These are phyloP conservation scores for Vollenhovia emeryi DNA, from an alignment of 1,140 invertebrate species.

Conservation along the genomic window DNA sequence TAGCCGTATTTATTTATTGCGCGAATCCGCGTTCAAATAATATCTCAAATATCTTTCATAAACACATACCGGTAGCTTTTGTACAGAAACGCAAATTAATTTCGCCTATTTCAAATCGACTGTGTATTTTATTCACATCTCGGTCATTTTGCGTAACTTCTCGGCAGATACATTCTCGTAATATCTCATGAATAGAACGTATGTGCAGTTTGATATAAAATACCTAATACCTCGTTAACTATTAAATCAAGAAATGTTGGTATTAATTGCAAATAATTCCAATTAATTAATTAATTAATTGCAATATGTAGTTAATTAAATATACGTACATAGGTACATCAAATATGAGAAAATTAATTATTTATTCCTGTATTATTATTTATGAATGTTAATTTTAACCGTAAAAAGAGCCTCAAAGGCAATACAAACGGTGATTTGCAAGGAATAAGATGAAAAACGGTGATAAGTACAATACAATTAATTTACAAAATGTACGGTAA, in stretches of 20 bases:
- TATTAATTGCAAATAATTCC: too few species aligned
- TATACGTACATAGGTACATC: background rate
- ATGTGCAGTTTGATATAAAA: background rate
- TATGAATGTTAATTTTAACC: background rate
- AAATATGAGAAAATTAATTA: background rate
- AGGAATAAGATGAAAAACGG: background rate
- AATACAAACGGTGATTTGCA: background rate
- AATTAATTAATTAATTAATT: too few species aligned
- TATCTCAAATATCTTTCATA: conserved; percentile 33
- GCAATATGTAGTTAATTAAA: background rate
- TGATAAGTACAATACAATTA: background rate
- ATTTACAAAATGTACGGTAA: background rate
- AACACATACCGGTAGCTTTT: background rate
- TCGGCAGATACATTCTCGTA: background rate
- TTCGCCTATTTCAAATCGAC: conserved; percentile 12
- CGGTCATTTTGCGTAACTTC: conserved; percentile 9
- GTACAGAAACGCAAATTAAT: conserved; percentile 32
- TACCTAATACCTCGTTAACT: background rate
- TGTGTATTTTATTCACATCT: conserved; percentile 27
- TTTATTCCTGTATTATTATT: background rate
- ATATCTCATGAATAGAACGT: background rate
- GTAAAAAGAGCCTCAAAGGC: background rate
- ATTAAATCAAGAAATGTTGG: background rate
- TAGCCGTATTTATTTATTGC: conserved; percentile 18
- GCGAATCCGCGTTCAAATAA: conserved; percentile 21